Percentiles rank a stretch among this genome's conserved stretches.
Evolutionary conservation across 1,140 invertebrate species (phyloP).

Genomic region (Neodiprion virginianus): DNA sequence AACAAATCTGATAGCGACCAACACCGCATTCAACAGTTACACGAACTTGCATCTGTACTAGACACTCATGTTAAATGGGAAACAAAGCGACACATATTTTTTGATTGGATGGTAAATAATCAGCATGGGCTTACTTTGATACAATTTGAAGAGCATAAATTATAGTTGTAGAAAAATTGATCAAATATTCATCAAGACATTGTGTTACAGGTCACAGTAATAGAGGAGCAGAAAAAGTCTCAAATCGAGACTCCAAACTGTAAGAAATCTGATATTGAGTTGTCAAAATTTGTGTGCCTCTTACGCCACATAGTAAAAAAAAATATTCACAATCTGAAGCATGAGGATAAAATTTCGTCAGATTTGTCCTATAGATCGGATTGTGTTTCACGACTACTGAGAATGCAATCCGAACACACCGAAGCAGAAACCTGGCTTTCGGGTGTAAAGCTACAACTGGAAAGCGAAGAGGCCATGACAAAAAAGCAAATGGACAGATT

Average conservation of each 20-base stretch:
- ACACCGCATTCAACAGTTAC: constrained; percentile 35
- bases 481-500: constrained; percentile 31
- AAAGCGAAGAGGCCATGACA: constrained; percentile 23
- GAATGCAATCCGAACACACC: constrained; percentile 23
- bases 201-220: constrained; percentile 39
- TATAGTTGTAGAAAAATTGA: not conserved
- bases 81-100: constrained; percentile 44
- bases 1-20: constrained; percentile 23
- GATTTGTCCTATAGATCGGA: constrained; percentile 11
- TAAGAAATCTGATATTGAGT: constrained; percentile 32
- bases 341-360: not conserved
- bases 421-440: constrained; percentile 31
- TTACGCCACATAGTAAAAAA: constrained; percentile 38
- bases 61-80: constrained; percentile 42
- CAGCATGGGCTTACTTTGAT: not conserved
- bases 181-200: not conserved
- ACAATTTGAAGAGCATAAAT: not conserved
- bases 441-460: constrained; percentile 26
- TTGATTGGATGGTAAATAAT: constrained; percentile 49
- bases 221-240: constrained; percentile 37
- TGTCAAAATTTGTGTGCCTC: constrained; percentile 41
- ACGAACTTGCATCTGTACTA: constrained; percentile 30
- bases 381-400: constrained; percentile 38
- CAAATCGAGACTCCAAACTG: not conserved
- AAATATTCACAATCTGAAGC: constrained; percentile 27